These are phyloP conservation scores for Aproaerema taeniolella DNA, from an alignment of 2,888 invertebrate species.

Conservation along the genomic window DNA sequence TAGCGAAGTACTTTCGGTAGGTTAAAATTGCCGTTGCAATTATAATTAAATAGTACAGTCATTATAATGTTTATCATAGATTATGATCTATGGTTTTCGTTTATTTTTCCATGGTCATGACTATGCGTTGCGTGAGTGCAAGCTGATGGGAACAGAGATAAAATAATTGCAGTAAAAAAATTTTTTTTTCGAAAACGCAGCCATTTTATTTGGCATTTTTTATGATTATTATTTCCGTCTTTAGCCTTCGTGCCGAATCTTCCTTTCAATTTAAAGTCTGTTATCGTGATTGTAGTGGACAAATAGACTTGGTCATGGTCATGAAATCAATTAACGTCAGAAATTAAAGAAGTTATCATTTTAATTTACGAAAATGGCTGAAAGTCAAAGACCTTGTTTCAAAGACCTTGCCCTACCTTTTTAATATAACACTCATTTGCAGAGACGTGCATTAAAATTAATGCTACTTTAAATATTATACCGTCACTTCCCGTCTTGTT, in stretches of 20 bases:
- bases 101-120: conserved; percentile 44
- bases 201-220: conserved; percentile 1
- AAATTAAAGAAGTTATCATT: too few species aligned
- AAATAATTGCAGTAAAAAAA: conserved; percentile 37
- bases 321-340: too few species aligned
- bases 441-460: too few species aligned
- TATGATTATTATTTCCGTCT: conserved; percentile 1
- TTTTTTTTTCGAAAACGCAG: conserved; percentile 18
- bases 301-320: too few species aligned
- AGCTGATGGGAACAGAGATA: conserved; percentile 43
- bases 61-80: conserved; percentile 27
- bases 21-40: conserved; percentile 9
- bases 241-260: neutral
- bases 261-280: too few species aligned
- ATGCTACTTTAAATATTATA: too few species aligned
- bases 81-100: conserved; percentile 47
- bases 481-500: too few species aligned
- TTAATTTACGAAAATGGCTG: too few species aligned
- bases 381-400: too few species aligned
- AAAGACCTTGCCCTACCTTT: too few species aligned
- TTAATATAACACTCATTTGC: too few species aligned
- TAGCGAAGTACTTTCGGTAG: neutral
- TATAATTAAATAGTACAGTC: conserved; percentile 13
- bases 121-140: conserved; percentile 43
- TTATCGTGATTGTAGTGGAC: too few species aligned